A percentile compares a stretch with the other conserved stretches of the same genome.
Conservation (phyloP, 2,113 vertebrate species). For the Cebus imitator region DNA sequence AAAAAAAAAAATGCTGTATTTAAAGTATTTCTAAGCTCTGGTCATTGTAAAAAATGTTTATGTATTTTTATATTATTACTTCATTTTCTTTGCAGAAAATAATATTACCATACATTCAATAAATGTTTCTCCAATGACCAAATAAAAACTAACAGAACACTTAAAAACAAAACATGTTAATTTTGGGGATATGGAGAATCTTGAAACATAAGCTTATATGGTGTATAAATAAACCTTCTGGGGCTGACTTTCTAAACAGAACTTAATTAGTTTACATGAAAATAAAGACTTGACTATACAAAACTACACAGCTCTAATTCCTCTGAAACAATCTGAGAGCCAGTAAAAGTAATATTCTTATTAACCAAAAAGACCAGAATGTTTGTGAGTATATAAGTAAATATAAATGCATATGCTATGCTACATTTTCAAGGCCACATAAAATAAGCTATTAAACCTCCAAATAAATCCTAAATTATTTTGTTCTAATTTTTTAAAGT, state of each 20-base stretch:
- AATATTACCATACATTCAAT: neutral
- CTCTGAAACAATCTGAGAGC: neutral
- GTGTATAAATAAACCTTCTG: neutral
- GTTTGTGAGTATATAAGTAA: neutral
- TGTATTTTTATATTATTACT: neutral
- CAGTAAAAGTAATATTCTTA: constrained; percentile 4
- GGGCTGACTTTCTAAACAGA: constrained; percentile 2
- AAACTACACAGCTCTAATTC: neutral
- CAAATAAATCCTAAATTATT: neutral
- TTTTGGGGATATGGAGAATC: neutral
- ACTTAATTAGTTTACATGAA: neutral
- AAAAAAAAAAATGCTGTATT: neutral
- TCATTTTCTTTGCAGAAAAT: neutral
- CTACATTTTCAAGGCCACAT: neutral
- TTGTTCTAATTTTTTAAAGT: neutral
- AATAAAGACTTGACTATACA: neutral
- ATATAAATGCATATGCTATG: neutral
- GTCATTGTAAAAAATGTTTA: neutral
- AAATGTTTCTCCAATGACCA: neutral
- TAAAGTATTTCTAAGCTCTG: constrained; percentile 30
- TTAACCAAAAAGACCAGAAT: neutral
- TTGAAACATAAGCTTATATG: neutral
- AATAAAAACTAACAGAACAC: neutral
- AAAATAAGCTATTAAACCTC: neutral
- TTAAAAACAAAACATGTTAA: neutral